phyloP scores from a whole-genome alignment of 2,888 invertebrate genomes.

The Morpho deidamia region DNA sequence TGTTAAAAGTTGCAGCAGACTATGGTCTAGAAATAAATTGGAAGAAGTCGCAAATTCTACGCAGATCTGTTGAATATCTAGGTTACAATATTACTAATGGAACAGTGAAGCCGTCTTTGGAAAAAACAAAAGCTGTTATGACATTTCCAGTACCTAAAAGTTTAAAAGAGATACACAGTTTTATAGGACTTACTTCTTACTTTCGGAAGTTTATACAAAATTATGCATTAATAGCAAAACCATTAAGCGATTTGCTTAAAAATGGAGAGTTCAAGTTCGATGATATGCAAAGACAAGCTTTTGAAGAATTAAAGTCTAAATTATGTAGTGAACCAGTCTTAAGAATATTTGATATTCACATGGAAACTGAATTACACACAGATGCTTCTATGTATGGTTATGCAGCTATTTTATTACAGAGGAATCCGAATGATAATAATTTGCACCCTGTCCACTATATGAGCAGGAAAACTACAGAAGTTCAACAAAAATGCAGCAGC shows the following conservation, averaged over 20 bases:
- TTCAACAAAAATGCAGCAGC: constrained; percentile 23
- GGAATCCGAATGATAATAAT: constrained; percentile 5
- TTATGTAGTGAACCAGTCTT: neutral
- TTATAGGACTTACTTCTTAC: constrained; percentile 26
- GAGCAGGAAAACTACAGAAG: constrained; percentile 19
- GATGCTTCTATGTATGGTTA: neutral
- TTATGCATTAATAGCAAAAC: constrained; percentile 28
- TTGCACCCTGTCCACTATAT: constrained; percentile 6
- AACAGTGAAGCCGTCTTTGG: constrained; percentile 20
- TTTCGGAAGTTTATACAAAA: constrained; percentile 30
- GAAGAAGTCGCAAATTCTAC: constrained; percentile 36
- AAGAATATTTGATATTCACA: neutral
- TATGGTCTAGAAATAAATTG: constrained; percentile 22
- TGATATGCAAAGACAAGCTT: neutral
- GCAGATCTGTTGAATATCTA: constrained; percentile 26
- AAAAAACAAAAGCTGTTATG: constrained; percentile 23
- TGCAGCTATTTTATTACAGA: constrained; percentile 2
- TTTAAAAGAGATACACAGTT: constrained; percentile 25
- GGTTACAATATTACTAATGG: constrained; percentile 24
- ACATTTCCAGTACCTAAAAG: constrained; percentile 23
- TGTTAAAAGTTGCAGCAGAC: neutral
- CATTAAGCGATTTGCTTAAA: constrained; percentile 22
- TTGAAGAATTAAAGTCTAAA: neutral
- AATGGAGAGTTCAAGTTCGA: neutral
- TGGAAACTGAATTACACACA: neutral